Evolutionary conservation across 2,888 invertebrate genomes (phyloP).

Genomic region (Drosophila kanekoi): DNA sequence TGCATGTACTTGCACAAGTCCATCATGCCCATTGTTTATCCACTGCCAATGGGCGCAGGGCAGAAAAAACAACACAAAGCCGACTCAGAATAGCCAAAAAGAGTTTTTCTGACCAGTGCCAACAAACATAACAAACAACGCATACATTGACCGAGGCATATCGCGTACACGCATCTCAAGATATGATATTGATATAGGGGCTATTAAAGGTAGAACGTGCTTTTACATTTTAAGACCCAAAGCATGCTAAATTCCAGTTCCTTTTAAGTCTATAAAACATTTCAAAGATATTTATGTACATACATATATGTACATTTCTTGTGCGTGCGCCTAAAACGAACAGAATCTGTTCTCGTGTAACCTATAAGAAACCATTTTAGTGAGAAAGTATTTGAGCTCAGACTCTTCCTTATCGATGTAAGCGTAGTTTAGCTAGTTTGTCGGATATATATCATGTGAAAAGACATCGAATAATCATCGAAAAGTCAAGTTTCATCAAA

Average conservation of each 20-base stretch:
- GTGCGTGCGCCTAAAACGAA: no score
- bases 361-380: no score
- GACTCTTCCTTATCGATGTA: no score
- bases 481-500: no score
- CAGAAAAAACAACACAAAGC: slow-evolving; percentile 2
- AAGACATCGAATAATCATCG: no score
- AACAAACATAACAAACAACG: slow-evolving; percentile 13
- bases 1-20: neutral
- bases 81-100: slow-evolving; percentile 25
- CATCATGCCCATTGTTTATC: neutral
- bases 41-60: neutral
- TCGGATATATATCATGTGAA: no score
- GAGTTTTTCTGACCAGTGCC: slow-evolving; percentile 24
- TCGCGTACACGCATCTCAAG: slow-evolving; percentile 31
- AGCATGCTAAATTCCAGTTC: neutral
- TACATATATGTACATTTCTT: no score
- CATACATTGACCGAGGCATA: slow-evolving; percentile 35
- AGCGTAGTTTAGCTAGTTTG: no score
- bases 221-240: neutral
- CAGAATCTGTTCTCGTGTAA: no score
- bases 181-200: slow-evolving; percentile 16
- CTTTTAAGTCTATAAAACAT: neutral
- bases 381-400: no score
- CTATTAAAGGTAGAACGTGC: slow-evolving; percentile 16
- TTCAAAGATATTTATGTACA: neutral